Conservation (phyloP, 2,113 vertebrate genomes). For the Antigone vipio region DNA sequence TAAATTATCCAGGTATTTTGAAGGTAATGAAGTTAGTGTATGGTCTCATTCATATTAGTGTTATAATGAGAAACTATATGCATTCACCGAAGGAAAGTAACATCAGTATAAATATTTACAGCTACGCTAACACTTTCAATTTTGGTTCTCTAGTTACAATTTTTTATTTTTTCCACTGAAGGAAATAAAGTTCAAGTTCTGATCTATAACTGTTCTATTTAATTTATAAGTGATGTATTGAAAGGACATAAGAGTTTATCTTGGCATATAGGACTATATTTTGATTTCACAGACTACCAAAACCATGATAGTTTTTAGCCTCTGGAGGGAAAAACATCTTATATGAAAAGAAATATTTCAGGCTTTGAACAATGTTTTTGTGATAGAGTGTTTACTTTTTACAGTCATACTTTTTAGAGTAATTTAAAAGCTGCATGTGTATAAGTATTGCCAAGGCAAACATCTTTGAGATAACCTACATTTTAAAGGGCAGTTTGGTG, state of each 20-base stretch:
- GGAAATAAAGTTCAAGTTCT: background rate
- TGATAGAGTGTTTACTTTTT: background rate
- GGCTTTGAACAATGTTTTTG: background rate
- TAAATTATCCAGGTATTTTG: background rate
- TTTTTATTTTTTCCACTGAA: background rate
- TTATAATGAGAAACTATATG: background rate
- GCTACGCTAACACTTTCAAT: background rate
- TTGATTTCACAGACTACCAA: background rate
- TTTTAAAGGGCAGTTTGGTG: background rate
- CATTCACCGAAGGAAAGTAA: background rate
- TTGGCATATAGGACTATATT: background rate
- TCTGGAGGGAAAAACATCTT: background rate
- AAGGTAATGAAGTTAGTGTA: background rate
- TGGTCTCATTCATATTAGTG: background rate
- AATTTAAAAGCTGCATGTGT: background rate
- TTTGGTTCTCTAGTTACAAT: background rate
- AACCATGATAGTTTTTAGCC: background rate
- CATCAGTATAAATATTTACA: background rate
- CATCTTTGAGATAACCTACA: background rate
- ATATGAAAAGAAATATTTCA: background rate
- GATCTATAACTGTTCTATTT: background rate
- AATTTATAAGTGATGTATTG: background rate
- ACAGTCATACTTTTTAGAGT: background rate
- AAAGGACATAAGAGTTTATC: background rate
- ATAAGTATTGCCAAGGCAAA: background rate